Evolutionary conservation across 2,888 invertebrate species (phyloP).

Genomic region (Nysson spinosus): DNA sequence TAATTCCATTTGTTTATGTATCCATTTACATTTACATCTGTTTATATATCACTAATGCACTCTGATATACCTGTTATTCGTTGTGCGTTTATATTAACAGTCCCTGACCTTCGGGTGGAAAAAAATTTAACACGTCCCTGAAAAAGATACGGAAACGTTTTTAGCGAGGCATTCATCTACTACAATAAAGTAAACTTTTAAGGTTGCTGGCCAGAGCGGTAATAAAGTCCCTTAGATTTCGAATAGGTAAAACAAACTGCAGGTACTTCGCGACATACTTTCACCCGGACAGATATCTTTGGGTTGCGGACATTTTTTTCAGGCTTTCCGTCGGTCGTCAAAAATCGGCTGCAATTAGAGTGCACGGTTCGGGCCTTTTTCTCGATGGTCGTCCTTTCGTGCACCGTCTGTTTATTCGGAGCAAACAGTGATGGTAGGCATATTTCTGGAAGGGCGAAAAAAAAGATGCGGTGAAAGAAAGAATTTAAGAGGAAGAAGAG

Average conservation of each 20-base stretch:
- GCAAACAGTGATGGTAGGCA: slow-evolving; percentile 48
- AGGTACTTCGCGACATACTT: neutral
- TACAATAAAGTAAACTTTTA: too few relatives aligned
- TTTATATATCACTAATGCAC: too few relatives aligned
- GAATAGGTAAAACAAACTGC: too few relatives aligned
- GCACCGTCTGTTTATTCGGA: slow-evolving; percentile 56
- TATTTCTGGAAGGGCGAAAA: neutral
- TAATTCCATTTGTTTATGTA: too few relatives aligned
- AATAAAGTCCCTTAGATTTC: too few relatives aligned
- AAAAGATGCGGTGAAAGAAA: slow-evolving; percentile 20
- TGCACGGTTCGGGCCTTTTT: slow-evolving; percentile 8
- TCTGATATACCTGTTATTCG: too few relatives aligned
- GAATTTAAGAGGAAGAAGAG: slow-evolving; percentile 31
- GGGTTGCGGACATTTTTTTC: neutral
- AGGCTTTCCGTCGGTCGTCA: slow-evolving; percentile 1
- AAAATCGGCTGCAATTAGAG: slow-evolving; percentile 52
- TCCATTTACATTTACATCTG: too few relatives aligned
- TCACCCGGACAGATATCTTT: neutral
- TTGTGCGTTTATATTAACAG: too few relatives aligned
- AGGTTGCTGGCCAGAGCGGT: neutral
- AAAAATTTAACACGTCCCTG: too few relatives aligned
- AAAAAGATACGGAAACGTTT: too few relatives aligned
- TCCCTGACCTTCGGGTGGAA: too few relatives aligned
- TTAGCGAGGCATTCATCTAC: too few relatives aligned
- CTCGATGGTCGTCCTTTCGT: slow-evolving; percentile 35